A percentile compares a stretch with the other conserved stretches of the same genome.
Evolutionary conservation across 2,113 vertebrate species (phyloP).

Genomic region (Sturnira hondurensis): DNA sequence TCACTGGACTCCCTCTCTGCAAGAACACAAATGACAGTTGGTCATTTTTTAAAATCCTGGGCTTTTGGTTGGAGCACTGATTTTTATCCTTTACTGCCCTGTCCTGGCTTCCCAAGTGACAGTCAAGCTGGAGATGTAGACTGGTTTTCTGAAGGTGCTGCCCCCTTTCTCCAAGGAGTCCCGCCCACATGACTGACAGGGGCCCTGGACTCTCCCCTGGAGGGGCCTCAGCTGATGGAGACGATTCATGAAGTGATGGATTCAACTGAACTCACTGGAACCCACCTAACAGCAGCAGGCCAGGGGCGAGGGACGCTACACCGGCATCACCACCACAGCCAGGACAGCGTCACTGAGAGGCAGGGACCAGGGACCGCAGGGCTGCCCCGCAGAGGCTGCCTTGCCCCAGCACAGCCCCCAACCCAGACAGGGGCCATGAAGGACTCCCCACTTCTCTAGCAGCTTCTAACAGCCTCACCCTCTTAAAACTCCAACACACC

Average conservation of each 20-base stretch:
- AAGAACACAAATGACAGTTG: background rate
- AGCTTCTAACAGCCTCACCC: background rate
- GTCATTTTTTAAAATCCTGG: background rate
- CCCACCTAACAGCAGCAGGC: background rate
- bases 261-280: background rate
- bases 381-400: background rate
- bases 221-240: too few relatives aligned
- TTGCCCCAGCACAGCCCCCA: background rate
- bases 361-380: too few relatives aligned
- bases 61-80: background rate
- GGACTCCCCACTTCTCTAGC: background rate
- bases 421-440: too few relatives aligned
- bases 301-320: rapidly evolving
- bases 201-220: background rate
- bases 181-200: rapidly evolving
- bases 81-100: background rate
- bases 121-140: rapidly evolving
- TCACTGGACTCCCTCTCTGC: background rate
- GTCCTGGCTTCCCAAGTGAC: background rate
- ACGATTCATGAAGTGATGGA: background rate
- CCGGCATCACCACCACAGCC: too few relatives aligned
- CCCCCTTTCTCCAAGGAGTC: background rate
- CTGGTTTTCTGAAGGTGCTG: rapidly evolving
- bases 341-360: background rate
- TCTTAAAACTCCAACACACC: background rate